Percentiles rank a stretch among this genome's conserved stretches.
phyloP scores from a whole-genome alignment of 2,113 vertebrate genomes.

The Amphiprion ocellaris region DNA sequence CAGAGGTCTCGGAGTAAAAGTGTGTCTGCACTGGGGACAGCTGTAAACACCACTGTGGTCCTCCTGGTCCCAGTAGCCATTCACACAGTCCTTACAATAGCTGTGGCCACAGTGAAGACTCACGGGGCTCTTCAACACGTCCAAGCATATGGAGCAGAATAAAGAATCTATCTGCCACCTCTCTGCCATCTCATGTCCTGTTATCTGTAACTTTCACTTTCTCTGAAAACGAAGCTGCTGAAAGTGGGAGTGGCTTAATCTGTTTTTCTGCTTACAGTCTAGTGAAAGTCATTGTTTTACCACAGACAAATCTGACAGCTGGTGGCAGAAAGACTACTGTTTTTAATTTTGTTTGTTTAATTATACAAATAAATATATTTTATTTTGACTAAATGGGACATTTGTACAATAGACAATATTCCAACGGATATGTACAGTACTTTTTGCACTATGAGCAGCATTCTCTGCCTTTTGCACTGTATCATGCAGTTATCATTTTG shows the following conservation, averaged over 20 bases:
- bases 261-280: not conserved
- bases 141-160: constrained; percentile 59
- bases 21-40: constrained; percentile 58
- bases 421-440: no score
- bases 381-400: no score
- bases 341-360: no score
- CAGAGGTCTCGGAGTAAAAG: constrained; percentile 35
- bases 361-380: no score
- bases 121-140: constrained; percentile 33
- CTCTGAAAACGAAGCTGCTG: not conserved
- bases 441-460: no score
- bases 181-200: constrained; percentile 62
- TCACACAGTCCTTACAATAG: constrained; percentile 61
- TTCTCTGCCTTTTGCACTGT: no score
- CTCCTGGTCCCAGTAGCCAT: constrained; percentile 48
- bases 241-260: not conserved
- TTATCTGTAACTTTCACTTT: constrained; percentile 30
- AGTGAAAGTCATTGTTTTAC: no score
- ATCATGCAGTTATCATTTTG: no score
- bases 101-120: constrained; percentile 62
- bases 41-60: constrained; percentile 18
- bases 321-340: no score
- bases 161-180: constrained; percentile 69
- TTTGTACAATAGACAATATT: no score
- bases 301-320: no score